Conservation (phyloP, 2,797 vertebrate species). For the Scolopax bukidnonensis region DNA sequence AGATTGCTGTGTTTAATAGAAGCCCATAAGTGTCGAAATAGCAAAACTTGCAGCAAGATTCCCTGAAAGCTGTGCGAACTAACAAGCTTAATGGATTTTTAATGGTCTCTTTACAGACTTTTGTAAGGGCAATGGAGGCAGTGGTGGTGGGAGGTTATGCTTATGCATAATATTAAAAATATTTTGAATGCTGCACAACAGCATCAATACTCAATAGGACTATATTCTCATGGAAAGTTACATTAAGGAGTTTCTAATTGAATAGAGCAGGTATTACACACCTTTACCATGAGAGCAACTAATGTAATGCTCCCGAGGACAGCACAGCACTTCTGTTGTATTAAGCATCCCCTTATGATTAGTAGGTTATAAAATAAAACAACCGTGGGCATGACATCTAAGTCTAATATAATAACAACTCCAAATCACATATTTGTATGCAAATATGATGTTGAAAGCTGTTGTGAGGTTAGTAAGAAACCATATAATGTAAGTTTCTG, state of each 20-base stretch:
- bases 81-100: constrained; percentile 72
- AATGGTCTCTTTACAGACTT: constrained; percentile 59
- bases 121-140: constrained; percentile 15
- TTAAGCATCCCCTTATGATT: background rate
- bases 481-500: background rate
- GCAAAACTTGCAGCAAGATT: constrained; percentile 53
- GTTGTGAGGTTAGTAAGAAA: background rate
- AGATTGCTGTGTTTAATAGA: constrained; percentile 46
- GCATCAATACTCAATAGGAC: background rate
- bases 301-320: background rate
- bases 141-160: constrained; percentile 18
- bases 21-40: constrained; percentile 38
- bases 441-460: background rate
- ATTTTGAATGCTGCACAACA: constrained; percentile 38
- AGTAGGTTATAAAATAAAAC: background rate
- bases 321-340: background rate
- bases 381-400: background rate
- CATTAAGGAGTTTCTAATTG: constrained; percentile 13
- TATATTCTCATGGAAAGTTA: constrained; percentile 30
- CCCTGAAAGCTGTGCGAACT: constrained; percentile 60
- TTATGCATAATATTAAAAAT: constrained; percentile 61
- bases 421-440: background rate
- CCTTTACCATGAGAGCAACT: background rate
- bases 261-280: background rate
- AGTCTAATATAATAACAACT: background rate